These are phyloP conservation scores for Uromys caudimaculatus DNA, from an alignment of 2,797 vertebrate genomes.

Conservation along the genomic window DNA sequence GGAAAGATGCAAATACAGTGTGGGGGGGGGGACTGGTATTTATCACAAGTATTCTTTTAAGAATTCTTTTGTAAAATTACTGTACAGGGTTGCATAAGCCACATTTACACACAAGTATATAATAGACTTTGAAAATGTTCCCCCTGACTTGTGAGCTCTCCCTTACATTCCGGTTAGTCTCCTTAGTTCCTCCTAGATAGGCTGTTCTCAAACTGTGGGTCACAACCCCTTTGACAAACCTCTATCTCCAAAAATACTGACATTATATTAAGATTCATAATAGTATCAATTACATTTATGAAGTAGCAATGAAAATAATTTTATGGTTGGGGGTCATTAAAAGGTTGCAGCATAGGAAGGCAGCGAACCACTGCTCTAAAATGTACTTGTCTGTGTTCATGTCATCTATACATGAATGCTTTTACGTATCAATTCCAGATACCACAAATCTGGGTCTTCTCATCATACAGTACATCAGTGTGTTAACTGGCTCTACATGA, in stretches of 20 bases:
- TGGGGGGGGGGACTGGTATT: background rate
- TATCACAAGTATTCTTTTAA: background rate
- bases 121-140: too few relatives aligned
- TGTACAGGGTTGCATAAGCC: background rate
- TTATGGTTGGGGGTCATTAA: background rate
- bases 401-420: background rate
- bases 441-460: background rate
- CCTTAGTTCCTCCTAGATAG: background rate
- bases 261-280: background rate
- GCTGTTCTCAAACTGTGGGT: background rate
- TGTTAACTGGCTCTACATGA: background rate
- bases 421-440: background rate
- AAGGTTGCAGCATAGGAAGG: background rate
- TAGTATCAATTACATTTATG: background rate
- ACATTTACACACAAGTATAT: background rate
- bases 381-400: background rate
- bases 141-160: background rate
- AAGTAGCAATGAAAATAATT: background rate
- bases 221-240: background rate
- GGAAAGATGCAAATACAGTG: background rate
- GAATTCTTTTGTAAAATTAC: background rate
- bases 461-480: background rate
- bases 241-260: background rate
- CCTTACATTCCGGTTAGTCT: background rate
- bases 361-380: background rate